Conservation (phyloP, 2,113 vertebrate species). For the Carettochelys insculpta region DNA sequence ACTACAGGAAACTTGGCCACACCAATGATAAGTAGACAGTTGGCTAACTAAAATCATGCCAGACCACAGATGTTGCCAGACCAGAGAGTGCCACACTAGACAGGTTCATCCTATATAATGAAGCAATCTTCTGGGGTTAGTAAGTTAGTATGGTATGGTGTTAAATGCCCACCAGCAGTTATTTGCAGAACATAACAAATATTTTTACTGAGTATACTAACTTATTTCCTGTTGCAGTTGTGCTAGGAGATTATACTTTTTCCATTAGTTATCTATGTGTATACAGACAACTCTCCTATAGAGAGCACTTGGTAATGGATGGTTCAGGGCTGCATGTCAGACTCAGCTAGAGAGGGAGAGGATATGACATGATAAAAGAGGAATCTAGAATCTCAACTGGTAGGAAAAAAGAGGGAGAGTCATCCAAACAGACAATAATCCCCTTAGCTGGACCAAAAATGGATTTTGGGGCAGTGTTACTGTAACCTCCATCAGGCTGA, state of each 20-base stretch:
- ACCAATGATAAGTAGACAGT: no score
- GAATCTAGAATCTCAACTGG: not conserved
- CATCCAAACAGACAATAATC: not conserved
- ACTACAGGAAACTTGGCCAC: no score
- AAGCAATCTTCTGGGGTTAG: not conserved
- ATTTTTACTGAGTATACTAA: not conserved
- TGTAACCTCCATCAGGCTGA: no score
- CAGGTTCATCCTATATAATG: no score
- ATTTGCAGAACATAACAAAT: not conserved
- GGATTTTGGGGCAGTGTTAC: no score
- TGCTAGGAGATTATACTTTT: not conserved
- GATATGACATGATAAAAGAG: not conserved
- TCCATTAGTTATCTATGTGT: not conserved
- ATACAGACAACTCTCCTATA: not conserved
- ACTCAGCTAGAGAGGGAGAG: not conserved
- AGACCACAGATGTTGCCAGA: no score
- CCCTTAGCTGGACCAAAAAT: no score
- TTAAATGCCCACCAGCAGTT: not conserved
- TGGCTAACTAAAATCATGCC: no score
- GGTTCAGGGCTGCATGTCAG: not conserved
- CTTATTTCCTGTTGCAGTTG: not conserved
- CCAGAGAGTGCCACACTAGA: no score
- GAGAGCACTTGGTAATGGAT: not conserved
- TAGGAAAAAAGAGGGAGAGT: not conserved
- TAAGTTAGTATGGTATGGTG: not conserved